These are phyloP conservation scores for Oreochromis spilurus DNA, from an alignment of 2,113 vertebrate genomes.

Conservation along the genomic window DNA sequence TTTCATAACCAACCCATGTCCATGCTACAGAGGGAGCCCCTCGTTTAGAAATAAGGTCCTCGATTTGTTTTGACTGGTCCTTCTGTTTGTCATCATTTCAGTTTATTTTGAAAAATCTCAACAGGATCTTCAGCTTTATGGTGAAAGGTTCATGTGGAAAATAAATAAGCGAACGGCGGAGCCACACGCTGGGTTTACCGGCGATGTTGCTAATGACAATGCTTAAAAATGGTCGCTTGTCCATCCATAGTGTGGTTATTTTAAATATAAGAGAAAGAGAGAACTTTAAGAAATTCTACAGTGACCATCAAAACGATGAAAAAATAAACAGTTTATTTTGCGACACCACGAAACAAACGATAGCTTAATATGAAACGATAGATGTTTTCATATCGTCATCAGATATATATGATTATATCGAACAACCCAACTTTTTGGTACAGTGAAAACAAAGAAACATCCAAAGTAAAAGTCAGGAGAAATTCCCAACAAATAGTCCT, in stretches of 20 bases:
- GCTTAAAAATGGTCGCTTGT: background rate
- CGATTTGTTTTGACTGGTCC: background rate
- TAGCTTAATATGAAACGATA: background rate
- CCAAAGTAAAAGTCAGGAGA: background rate
- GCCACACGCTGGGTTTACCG: background rate
- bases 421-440: background rate
- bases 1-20: background rate
- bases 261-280: background rate
- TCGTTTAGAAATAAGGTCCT: background rate
- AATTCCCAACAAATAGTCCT: background rate
- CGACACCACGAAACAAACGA: background rate
- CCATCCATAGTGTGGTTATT: background rate
- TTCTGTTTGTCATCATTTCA: background rate
- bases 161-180: background rate
- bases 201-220: background rate
- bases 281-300: background rate
- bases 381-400: fast-evolving
- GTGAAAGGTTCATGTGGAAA: background rate
- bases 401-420: background rate
- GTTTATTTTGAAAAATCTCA: background rate
- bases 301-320: background rate
- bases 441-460: background rate
- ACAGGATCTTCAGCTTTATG: background rate
- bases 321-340: background rate
- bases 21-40: background rate